Conservation (phyloP, 2,113 vertebrate species). For the Zosterops pallidus region DNA sequence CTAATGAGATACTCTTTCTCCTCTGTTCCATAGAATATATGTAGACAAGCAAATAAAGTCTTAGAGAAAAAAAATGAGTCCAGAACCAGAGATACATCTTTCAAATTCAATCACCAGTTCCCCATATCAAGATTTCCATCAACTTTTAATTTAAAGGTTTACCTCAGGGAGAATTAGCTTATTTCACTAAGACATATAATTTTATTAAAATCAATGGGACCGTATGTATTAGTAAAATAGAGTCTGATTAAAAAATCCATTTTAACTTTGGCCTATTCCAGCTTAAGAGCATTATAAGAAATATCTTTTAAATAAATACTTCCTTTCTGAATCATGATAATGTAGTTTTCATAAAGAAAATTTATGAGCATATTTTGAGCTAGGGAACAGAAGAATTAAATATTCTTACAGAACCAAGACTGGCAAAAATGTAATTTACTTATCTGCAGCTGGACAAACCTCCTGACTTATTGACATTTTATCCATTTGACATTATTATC, state of each 20-base stretch:
- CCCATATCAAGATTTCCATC: neutral
- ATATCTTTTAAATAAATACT: neutral
- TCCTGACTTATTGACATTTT: neutral
- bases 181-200: neutral
- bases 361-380: neutral
- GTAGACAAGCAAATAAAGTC: neutral
- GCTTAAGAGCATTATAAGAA: neutral
- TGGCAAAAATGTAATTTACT: neutral
- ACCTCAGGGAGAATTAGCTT: neutral
- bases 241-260: neutral
- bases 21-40: neutral
- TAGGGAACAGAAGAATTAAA: neutral
- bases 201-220: neutral
- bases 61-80: neutral
- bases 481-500: too few species aligned
- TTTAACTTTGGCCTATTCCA: neutral
- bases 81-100: neutral
- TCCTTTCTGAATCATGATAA: neutral
- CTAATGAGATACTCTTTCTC: neutral
- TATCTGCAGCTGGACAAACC: neutral
- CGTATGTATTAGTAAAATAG: neutral
- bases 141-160: slow-evolving; percentile 5
- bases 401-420: neutral
- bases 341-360: neutral
- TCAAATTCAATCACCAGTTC: neutral